Evolutionary conservation across 2,113 vertebrate species (phyloP).

Genomic region (Isichthys henryi): DNA sequence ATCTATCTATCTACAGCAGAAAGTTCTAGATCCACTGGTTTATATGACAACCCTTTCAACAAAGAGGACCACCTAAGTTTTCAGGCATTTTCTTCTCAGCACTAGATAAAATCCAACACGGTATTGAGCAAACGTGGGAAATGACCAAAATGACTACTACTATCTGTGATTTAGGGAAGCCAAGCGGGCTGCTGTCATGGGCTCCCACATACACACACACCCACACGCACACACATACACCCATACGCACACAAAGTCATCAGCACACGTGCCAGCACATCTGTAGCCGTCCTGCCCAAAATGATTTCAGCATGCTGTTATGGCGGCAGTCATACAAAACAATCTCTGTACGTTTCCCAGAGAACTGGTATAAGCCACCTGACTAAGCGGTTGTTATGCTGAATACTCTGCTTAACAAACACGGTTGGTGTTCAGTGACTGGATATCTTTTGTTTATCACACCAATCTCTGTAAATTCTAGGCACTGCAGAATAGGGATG

Average conservation of each 20-base stretch:
- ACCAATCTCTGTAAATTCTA: too few species aligned
- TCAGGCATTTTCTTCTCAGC: not conserved
- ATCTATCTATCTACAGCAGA: too few species aligned
- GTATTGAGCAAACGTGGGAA: not conserved
- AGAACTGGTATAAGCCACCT: not conserved
- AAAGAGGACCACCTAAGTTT: not conserved
- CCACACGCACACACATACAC: not conserved
- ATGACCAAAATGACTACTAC: not conserved
- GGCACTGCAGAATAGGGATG: too few species aligned
- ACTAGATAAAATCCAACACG: not conserved
- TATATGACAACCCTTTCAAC: not conserved
- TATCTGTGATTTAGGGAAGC: not conserved
- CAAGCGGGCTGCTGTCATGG: not conserved
- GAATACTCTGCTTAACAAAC: not conserved
- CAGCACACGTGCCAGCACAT: not conserved
- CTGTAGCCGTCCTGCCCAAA: not conserved
- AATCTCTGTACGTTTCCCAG: not conserved
- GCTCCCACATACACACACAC: not conserved
- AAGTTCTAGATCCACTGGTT: not conserved
- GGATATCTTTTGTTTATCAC: not conserved
- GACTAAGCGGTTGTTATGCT: not conserved
- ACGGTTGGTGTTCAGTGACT: not conserved
- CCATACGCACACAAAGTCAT: not conserved
- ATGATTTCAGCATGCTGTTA: not conserved
- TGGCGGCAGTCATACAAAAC: not conserved